Conservation (phyloP, 2,888 invertebrate species). For the Pedicia rivosa region DNA sequence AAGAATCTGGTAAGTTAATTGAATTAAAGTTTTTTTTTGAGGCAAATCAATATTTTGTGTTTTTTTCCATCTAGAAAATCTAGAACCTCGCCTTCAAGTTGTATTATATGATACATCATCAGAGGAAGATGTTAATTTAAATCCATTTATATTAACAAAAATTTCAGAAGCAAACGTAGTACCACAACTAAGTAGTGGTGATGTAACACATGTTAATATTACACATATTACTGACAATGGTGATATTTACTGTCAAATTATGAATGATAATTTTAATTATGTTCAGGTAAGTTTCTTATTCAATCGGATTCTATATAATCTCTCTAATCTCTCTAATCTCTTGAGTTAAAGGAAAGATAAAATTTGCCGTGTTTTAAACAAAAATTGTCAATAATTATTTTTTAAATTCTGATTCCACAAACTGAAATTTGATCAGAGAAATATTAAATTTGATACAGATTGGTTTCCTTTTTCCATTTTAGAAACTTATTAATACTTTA, state of each 20-base stretch:
- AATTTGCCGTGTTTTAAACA: too few relatives aligned
- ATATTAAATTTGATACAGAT: too few relatives aligned
- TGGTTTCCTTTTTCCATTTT: too few relatives aligned
- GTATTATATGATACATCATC: conserved; percentile 49
- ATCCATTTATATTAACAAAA: conserved; percentile 39
- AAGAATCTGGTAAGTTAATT: conserved; percentile 6
- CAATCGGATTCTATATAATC: too few relatives aligned
- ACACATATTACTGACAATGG: conserved; percentile 25
- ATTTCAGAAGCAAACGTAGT: conserved; percentile 28
- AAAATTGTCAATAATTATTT: too few relatives aligned
- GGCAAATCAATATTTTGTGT: background rate
- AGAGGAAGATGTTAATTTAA: conserved; percentile 45
- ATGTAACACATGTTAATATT: conserved; percentile 22
- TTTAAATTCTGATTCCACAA: too few relatives aligned
- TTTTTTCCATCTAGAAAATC: background rate
- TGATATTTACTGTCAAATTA: conserved; percentile 25
- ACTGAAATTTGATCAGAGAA: too few relatives aligned
- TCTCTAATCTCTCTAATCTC: too few relatives aligned
- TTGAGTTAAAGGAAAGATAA: too few relatives aligned
- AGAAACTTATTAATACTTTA: too few relatives aligned
- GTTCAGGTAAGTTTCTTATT: too few relatives aligned
- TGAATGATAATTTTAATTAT: conserved; percentile 23
- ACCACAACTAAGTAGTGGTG: conserved; percentile 22
- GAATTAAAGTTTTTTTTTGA: background rate
- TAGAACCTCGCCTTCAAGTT: conserved; percentile 30